Base-by-base conservation (phyloP, 1,140 invertebrate genomes). In the Drosophila ohnishii region DNA sequence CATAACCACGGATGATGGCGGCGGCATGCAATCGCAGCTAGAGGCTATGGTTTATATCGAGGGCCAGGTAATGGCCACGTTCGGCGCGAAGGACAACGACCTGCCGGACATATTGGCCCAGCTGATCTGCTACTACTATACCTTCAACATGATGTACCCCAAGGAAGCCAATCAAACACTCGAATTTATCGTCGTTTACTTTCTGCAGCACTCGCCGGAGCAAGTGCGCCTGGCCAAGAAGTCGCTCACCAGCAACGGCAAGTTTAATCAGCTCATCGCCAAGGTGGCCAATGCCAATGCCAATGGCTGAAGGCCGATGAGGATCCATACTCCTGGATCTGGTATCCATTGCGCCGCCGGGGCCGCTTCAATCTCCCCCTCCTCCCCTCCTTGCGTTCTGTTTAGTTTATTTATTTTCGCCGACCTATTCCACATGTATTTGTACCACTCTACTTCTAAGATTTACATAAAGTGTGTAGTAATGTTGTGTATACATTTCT, bases 161-260 rank as follows among this genome's bases (percentile, higher is more conserved):
- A 86, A 89, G 78, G 85, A 89, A 79, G 86, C 85, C 75, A 90
- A 90, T 76, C 85, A 89, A 82, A 90, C 85, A 64, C 86, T 89
- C 80, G 85, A 89, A 89, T 89, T 89, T 90, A 85, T 89, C 48
- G 85, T 85, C 77, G 65, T 81, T 44, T 89, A 89, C 63, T 89
- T 89, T 90, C 65, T 90, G 22, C 75, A 89, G 65, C 66, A 89
- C 65, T 44, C 78, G 53, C 75, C 85, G 13, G 86, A 89, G 32
- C 71, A 90, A 28, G 75, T 73, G 55, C 86, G 85, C n/a, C 53
- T 53, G 47, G 75, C 78, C 47, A 89, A 89, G 71, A 89, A 86
- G 28, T 50, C 66, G 35, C 40, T 87, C 13, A 78, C 75, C 9
- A 48, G 37, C 45, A 90, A 85, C 66, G 75, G 74, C 53, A 89